Base-by-base conservation (phyloP, 2,888 invertebrate genomes). In the Trichogramma evanescens region DNA sequence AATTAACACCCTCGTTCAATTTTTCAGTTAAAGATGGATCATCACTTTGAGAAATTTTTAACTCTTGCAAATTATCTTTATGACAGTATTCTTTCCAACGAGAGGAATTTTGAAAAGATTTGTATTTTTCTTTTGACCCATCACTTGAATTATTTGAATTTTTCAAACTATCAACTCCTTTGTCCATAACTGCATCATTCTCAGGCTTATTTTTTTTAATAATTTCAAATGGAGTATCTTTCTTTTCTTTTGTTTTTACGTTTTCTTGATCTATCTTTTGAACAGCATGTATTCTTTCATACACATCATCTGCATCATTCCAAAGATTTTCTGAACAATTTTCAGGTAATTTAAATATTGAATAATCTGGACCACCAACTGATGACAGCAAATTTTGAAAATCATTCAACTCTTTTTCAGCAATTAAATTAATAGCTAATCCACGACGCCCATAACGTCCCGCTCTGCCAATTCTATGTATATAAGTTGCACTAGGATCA, bases 401-500 rank as follows among this genome's bases (percentile, higher is more conserved):
- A 50, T 78, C 79, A 1, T 74, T 66, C 52, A 82, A 67, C 74
- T 94, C 93, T 57, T 82, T 80, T 5, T 86, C 86, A 54, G 86
- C 82, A 6, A 89, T 79, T 60, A 95, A 84, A 54, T 88, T 88
- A 9, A 95, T 83, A 40, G 91, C 88, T 59, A 86, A 82, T 56
- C 95, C 95, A 75, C 86, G 85, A 1, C 91, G 87, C 1, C 97
- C 98, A 81, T 89, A 98, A 63, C 98, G 83, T 0, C 98, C 98
- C 50, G 96, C 95, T 70, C 98, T 84, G 1, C 98, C 98, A 74
- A 96, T 95, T 72, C 98, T 83, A 80, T 99, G 98, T 65, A 95
- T 83, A 81, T 95, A 95, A 13, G 91, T 93, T 65, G 89, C 87
- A 67, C 86, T 82, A 26, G 26, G 26, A 26, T 26, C 26, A 26